Conservation (phyloP, 2,113 vertebrate genomes). For the Colistium nudipinnis region DNA sequence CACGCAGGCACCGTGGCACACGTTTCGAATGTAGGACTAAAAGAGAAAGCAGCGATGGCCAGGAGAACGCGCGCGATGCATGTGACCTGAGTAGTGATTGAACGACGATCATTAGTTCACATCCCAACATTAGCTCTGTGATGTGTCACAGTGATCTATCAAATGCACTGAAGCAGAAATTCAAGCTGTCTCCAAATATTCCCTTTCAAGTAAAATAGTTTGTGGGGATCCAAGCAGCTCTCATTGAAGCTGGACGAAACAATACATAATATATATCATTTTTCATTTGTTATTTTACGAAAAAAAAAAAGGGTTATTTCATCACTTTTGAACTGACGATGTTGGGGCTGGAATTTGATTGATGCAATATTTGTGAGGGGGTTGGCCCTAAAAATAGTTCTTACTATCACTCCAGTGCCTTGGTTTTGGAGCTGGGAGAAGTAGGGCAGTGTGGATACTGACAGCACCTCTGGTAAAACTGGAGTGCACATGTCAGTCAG, state of each 20-base stretch:
- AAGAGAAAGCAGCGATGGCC: conserved; percentile 26
- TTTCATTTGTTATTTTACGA: neutral
- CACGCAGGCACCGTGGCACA: conserved; percentile 44
- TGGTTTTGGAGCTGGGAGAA: neutral
- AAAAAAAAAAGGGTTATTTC: neutral
- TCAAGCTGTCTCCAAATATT: conserved; percentile 24
- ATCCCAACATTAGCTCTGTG: conserved; percentile 26
- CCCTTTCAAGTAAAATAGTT: conserved; percentile 16
- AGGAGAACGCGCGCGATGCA: conserved; percentile 28
- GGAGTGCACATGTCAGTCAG: neutral
- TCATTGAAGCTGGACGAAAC: neutral
- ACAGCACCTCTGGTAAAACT: neutral
- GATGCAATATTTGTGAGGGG: neutral
- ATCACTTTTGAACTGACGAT: neutral
- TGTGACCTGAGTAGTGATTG: conserved; percentile 60
- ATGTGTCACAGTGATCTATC: conserved; percentile 37
- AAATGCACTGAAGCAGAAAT: conserved; percentile 29
- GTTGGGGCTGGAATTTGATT: neutral
- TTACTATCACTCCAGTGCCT: neutral
- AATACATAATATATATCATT: neutral
- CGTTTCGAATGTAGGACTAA: conserved; percentile 44
- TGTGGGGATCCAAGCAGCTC: neutral
- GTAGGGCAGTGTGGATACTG: neutral
- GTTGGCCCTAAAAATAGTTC: neutral
- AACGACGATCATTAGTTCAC: conserved; percentile 50